Base-by-base conservation (phyloP, 2,797 vertebrate genomes). In the Tolypeutes matacus region DNA sequence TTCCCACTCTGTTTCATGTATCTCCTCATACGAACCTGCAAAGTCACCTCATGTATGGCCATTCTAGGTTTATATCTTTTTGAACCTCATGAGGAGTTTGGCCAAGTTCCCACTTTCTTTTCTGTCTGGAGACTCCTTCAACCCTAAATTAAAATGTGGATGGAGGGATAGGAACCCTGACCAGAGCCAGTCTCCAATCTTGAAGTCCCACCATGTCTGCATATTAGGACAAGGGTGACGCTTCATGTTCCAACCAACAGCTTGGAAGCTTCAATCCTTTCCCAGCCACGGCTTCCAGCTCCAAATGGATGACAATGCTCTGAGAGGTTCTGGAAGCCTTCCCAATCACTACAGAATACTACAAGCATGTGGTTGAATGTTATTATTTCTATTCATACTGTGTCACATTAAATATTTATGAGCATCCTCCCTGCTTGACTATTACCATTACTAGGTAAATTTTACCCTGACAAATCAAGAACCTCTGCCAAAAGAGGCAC, bases 251-350 rank as follows among this genome's bases (percentile, higher is more conserved):
- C 17, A 46, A n/a, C 11, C 64, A 56, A 23, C 1, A 49, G 11
- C 17, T n/a, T 8, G 2, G 5, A 12, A n/a, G 25, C 0, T 5
- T 21, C 51, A 3, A 1, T 75, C 11, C 46, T 36, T 73, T 18
- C 2, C n/a, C 14, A 27, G 60, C 1, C 8, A 14, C 6, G 18
- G 0, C 17, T 12, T 25, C 7, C 34, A 53, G 0, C 51, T 34
- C 34, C 4, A 27, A 11, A 13, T 9, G 11, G 18, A 23, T 58
- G 17, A 3, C 4, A 13, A 23, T 0, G 0, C 13, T 13, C 0
- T 6, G 21, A 39, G 42, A 93, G 53, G 13, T 36, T 29, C 4
- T 89, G 0, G 34, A 78, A 39, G 17, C 13, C n/a, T 9, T 60
- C 3, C 2, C 21, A 2, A 75, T 27, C 0, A 0, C 13, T 39